These are phyloP conservation scores for Chymomyza amoena DNA, from an alignment of 2,888 invertebrate genomes.

Conservation along the genomic window DNA sequence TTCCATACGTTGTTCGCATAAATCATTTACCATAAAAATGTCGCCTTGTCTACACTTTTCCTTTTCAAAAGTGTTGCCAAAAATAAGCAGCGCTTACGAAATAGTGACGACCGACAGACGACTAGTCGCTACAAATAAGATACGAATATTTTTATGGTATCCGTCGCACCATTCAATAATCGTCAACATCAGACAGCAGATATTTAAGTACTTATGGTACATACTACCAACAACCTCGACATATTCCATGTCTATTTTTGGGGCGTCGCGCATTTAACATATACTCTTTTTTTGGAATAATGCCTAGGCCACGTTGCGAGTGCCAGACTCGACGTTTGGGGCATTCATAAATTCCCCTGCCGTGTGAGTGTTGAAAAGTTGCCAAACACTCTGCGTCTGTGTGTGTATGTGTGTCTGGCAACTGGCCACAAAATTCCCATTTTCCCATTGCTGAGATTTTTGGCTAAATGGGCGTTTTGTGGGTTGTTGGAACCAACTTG, in stretches of 20 bases:
- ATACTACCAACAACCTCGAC: conserved; percentile 24
- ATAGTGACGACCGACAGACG: conserved; percentile 39
- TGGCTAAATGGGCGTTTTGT: neutral
- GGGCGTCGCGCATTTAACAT: conserved; percentile 62
- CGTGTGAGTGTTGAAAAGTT: conserved; percentile 64
- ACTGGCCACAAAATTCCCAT: conserved; percentile 28
- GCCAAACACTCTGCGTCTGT: conserved; percentile 38
- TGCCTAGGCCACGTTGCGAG: conserved; percentile 40
- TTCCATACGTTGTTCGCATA: conserved; percentile 55
- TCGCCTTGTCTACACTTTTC: conserved; percentile 69
- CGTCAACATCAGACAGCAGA: conserved; percentile 53
- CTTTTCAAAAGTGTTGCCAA: conserved; percentile 63
- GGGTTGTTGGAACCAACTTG: conserved; percentile 8
- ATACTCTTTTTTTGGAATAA: conserved; percentile 64
- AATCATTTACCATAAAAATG: conserved; percentile 70
- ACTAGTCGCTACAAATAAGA: neutral
- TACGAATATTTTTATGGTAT: neutral
- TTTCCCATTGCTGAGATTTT: neutral
- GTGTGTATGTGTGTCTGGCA: conserved; percentile 41
- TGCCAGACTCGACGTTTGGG: conserved; percentile 29
- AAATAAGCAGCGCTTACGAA: conserved; percentile 69
- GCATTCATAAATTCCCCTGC: conserved; percentile 50
- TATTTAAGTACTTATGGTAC: conserved; percentile 30
- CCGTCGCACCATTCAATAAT: conserved; percentile 57
- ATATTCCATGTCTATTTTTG: conserved; percentile 66